A percentile compares a stretch with the other conserved stretches of the same genome.
Evolutionary conservation across 2,888 invertebrate species (phyloP).

Genomic region (Cybosia mesomella): DNA sequence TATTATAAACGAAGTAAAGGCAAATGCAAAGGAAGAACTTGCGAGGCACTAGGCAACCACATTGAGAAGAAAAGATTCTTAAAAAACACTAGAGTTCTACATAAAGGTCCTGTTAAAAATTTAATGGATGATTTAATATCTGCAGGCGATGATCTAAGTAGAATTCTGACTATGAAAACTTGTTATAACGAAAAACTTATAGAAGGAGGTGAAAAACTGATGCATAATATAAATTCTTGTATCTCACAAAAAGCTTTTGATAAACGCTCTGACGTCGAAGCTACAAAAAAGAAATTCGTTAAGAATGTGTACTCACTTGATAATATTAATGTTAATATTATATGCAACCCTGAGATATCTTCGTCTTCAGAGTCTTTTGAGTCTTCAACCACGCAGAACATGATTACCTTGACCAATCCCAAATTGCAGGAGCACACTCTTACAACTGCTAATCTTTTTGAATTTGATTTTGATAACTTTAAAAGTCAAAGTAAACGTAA

Average conservation of each 20-base stretch:
- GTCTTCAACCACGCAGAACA: background rate
- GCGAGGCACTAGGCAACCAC: constrained; percentile 62
- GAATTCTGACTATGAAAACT: constrained; percentile 40
- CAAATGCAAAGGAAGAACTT: constrained; percentile 70
- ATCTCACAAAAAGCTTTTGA: constrained; percentile 29
- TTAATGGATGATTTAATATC: constrained; percentile 45
- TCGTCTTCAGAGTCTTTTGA: background rate
- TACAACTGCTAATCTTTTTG: constrained; percentile 8
- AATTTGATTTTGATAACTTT: constrained; percentile 20
- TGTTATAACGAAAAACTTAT: constrained; percentile 50
- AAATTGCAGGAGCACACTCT: constrained; percentile 1
- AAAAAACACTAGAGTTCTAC: constrained; percentile 27
- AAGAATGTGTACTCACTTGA: constrained; percentile 68
- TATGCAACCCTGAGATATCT: constrained; percentile 59
- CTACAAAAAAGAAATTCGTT: constrained; percentile 29
- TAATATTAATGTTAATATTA: constrained; percentile 73
- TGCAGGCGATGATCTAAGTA: constrained; percentile 55
- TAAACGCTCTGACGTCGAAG: constrained; percentile 38
- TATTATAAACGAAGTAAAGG: constrained; percentile 75
- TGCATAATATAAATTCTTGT: constrained; percentile 50
- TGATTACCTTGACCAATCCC: background rate
- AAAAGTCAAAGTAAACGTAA: constrained; percentile 33
- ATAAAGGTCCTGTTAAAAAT: constrained; percentile 27
- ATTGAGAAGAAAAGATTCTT: constrained; percentile 63
- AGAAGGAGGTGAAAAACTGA: constrained; percentile 46